Conservation (phyloP, 2,113 vertebrate species). For the Stegastes partitus region DNA sequence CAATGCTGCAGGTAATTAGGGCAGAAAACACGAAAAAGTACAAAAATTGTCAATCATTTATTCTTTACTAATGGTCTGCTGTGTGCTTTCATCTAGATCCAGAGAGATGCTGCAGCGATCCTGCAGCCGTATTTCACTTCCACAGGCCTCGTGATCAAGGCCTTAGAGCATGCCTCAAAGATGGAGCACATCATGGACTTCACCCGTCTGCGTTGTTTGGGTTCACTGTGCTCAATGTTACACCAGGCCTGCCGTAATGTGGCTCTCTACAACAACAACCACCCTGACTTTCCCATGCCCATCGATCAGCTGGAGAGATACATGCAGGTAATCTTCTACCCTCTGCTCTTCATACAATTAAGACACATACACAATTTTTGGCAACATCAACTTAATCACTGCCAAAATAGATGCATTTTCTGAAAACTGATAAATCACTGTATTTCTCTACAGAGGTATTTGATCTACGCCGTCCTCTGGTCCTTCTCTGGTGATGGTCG, state of each 20-base stretch:
- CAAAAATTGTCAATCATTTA: neutral
- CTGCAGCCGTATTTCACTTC: constrained; percentile 98
- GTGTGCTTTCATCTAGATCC: constrained; percentile 86
- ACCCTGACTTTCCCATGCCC: constrained; percentile 98
- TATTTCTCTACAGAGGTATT: constrained; percentile 86
- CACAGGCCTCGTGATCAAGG: constrained; percentile 95
- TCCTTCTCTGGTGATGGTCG: constrained; percentile 97
- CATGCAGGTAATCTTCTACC: constrained; percentile 89
- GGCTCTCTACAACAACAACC: constrained; percentile 97
- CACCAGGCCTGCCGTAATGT: constrained; percentile 98
- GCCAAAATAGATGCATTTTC: neutral
- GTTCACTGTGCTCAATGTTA: constrained; percentile 97
- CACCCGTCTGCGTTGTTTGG: constrained; percentile 94
- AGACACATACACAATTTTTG: too few relatives aligned
- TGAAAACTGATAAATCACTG: neutral
- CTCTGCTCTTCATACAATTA: neutral
- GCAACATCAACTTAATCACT: neutral
- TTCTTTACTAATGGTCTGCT: neutral
- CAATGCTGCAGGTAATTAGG: constrained; percentile 93
- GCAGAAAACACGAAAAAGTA: neutral
- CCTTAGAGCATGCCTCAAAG: constrained; percentile 95
- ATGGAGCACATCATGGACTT: constrained; percentile 99
- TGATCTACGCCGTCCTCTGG: constrained; percentile 98
- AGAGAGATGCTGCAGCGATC: constrained; percentile 91
- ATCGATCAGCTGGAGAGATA: constrained; percentile 96